Evolutionary conservation across 92 coral and sea anemone species (phyloP).

Genomic region (Desmophyllum pertusum): DNA sequence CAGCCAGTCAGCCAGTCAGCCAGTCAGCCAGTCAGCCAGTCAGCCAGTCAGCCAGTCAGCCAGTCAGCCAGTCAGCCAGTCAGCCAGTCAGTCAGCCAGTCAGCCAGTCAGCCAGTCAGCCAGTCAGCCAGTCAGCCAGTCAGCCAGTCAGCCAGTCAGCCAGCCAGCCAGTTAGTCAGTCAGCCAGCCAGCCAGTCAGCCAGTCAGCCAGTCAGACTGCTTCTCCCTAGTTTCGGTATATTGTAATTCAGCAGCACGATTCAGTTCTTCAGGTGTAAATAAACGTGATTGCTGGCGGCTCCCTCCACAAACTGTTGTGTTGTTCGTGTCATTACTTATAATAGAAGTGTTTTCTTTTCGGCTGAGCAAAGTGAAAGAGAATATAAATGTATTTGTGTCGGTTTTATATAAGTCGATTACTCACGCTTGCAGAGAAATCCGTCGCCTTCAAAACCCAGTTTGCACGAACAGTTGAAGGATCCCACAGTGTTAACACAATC

Average conservation of each 20-base stretch:
- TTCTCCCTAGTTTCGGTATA: too few species aligned
- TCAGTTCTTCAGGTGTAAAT: too few species aligned
- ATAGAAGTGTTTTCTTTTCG: too few species aligned
- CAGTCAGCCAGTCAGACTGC: neutral
- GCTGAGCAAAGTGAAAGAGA: too few species aligned
- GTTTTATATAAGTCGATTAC: neutral
- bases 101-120: neutral
- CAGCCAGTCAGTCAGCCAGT: neutral
- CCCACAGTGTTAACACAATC: slow-evolving; percentile 38
- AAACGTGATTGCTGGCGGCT: too few species aligned
- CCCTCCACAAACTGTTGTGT: too few species aligned
- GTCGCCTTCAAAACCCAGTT: slow-evolving; percentile 43
- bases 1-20: neutral
- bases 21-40: neutral
- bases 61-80: neutral
- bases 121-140: neutral
- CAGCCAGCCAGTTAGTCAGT: neutral
- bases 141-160: neutral
- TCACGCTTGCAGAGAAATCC: slow-evolving; percentile 41
- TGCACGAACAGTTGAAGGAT: slow-evolving; percentile 48
- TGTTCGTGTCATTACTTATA: too few species aligned
- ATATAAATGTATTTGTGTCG: too few species aligned
- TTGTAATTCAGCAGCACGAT: too few species aligned
- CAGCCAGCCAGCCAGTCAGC: neutral
- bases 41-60: neutral